Percentiles rank a stretch among this genome's conserved stretches.
These are phyloP conservation scores for Calliopsis andreniformis DNA, from an alignment of 1,140 invertebrate species.

Conservation along the genomic window DNA sequence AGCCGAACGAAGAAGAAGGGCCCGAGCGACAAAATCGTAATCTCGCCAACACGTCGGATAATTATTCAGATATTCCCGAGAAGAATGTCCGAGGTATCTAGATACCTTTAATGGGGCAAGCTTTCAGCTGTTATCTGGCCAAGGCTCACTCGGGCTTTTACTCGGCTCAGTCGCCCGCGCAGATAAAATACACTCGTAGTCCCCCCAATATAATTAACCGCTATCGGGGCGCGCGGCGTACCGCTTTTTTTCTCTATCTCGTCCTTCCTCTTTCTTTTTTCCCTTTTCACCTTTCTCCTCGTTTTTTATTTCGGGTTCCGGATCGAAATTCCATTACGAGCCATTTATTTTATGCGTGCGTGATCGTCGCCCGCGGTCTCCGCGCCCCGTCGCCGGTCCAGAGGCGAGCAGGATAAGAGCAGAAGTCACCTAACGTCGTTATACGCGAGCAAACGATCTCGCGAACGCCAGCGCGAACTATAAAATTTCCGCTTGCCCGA, in stretches of 20 bases:
- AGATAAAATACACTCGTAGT: constrained; percentile 74
- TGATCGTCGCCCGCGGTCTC: constrained; percentile 58
- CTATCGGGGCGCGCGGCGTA: constrained; percentile 68
- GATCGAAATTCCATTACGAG: constrained; percentile 77
- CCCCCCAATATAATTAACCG: constrained; percentile 75
- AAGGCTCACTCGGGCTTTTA: constrained; percentile 75
- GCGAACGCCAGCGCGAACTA: constrained; percentile 10
- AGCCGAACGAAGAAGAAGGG: constrained; percentile 40
- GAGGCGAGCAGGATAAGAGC: constrained; percentile 39
- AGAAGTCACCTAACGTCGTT: constrained; percentile 44
- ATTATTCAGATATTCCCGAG: constrained; percentile 76
- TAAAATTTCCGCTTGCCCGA: constrained; percentile 1
- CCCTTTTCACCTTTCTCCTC: constrained; percentile 10
- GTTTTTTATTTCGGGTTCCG: constrained; percentile 65
- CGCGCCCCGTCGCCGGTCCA: constrained; percentile 26
- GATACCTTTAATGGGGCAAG: constrained; percentile 78
- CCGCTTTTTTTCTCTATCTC: constrained; percentile 29
- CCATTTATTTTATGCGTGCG: constrained; percentile 74
- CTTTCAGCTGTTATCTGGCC: constrained; percentile 77
- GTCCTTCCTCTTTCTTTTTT: neutral
- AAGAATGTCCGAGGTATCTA: constrained; percentile 74
- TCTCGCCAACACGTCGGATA: constrained; percentile 73
- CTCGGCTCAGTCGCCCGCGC: constrained; percentile 69
- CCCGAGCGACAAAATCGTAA: constrained; percentile 66
- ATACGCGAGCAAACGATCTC: constrained; percentile 35